Percentiles rank a stretch among this genome's conserved stretches.
These are phyloP conservation scores for Aphelenchoides bicaudatus DNA, from an alignment of 2,888 invertebrate genomes.

Conservation along the genomic window DNA sequence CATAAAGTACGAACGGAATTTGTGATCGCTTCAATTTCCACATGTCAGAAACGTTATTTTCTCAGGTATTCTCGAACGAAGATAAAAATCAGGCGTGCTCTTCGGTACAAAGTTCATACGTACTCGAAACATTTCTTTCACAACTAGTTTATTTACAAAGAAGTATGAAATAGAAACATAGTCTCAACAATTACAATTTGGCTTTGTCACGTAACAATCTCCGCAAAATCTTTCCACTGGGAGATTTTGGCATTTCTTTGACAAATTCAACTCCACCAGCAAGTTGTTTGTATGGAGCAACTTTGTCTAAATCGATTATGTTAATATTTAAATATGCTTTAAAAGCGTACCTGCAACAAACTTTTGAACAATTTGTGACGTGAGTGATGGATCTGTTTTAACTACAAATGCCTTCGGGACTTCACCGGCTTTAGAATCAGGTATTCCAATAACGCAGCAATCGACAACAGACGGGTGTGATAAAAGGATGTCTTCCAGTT, in stretches of 20 bases:
- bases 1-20: no score
- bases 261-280: constrained; percentile 71
- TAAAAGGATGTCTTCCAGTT: constrained; percentile 35
- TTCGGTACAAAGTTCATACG: no score
- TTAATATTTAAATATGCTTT: not conserved
- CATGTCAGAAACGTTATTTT: no score
- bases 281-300: constrained; percentile 74
- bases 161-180: no score
- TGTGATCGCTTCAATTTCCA: no score
- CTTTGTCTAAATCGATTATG: constrained; percentile 64
- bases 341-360: constrained; percentile 26
- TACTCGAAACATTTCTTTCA: no score
- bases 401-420: constrained; percentile 33
- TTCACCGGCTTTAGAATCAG: constrained; percentile 30
- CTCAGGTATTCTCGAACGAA: no score
- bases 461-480: constrained; percentile 30
- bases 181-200: not conserved
- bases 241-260: constrained; percentile 72
- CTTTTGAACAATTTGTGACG: constrained; percentile 22
- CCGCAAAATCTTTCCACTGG: constrained; percentile 74
- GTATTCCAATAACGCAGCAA: constrained; percentile 35
- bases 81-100: no score
- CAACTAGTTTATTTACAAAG: no score
- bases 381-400: constrained; percentile 18
- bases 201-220: constrained; percentile 61